Conservation (phyloP, 2,113 vertebrate genomes). For the Lasiurus borealis region DNA sequence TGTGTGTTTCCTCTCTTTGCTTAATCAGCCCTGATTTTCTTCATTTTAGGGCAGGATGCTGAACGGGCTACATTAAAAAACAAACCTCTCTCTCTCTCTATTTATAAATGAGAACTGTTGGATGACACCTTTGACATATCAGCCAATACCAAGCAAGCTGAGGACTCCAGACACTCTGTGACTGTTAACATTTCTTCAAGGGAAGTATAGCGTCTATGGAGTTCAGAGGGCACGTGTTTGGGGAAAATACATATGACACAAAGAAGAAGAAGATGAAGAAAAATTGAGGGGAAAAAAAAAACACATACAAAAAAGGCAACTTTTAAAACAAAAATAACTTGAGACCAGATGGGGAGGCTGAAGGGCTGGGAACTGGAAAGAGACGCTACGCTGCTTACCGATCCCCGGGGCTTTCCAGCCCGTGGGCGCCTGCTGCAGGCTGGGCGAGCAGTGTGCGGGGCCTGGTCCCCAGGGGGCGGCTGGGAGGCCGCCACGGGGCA, state of each 20-base stretch:
- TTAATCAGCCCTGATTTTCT: conserved; percentile 87
- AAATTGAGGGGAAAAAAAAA: conserved; percentile 65
- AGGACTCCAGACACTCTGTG: conserved; percentile 92
- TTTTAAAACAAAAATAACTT: conserved; percentile 85
- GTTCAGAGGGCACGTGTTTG: conserved; percentile 88
- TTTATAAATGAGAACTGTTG: conserved; percentile 90
- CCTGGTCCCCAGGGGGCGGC: conserved; percentile 79
- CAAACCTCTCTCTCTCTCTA: conserved; percentile 88
- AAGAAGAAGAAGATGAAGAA: conserved; percentile 81
- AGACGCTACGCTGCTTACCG: conserved; percentile 87
- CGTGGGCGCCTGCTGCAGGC: conserved; percentile 78
- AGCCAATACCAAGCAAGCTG: conserved; percentile 91
- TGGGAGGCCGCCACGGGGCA: conserved; percentile 93
- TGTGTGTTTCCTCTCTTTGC: conserved; percentile 74
- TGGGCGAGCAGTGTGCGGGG: conserved; percentile 65
- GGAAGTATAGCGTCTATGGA: conserved; percentile 90
- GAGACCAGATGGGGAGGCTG: conserved; percentile 86
- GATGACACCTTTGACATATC: conserved; percentile 93
- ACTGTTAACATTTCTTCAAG: conserved; percentile 92
- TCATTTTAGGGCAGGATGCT: conserved; percentile 94
- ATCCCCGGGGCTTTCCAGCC: conserved; percentile 84
- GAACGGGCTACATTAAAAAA: conserved; percentile 94
- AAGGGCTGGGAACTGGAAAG: conserved; percentile 88
- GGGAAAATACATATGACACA: conserved; percentile 77
- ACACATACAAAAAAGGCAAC: conserved; percentile 79